These are phyloP conservation scores for Mesopsocus fuscifrons DNA, from an alignment of 2,888 invertebrate species.

Conservation along the genomic window DNA sequence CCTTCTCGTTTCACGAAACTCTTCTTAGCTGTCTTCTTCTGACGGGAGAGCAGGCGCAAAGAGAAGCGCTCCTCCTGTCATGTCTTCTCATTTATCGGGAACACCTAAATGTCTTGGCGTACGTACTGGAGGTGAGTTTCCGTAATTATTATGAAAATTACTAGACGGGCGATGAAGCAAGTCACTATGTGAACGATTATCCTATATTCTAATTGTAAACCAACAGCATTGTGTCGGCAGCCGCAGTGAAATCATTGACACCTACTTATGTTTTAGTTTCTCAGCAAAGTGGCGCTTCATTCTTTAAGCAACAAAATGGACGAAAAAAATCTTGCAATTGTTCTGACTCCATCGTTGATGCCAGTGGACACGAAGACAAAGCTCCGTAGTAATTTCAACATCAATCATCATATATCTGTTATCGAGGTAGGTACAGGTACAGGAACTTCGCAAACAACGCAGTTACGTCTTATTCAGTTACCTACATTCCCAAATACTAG, in stretches of 20 bases:
- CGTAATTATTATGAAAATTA: too few relatives aligned
- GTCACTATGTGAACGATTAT: too few relatives aligned
- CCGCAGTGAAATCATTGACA: not conserved
- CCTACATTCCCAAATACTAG: too few relatives aligned
- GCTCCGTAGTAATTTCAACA: conserved; percentile 26
- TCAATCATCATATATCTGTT: conserved; percentile 44
- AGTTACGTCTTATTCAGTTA: too few relatives aligned
- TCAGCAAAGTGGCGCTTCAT: conserved; percentile 46
- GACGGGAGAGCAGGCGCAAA: conserved; percentile 28
- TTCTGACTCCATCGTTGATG: conserved; percentile 73
- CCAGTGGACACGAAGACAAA: conserved; percentile 39
- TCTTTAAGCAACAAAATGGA: conserved; percentile 67
- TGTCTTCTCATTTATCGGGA: conserved; percentile 54
- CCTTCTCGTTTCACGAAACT: conserved; percentile 48
- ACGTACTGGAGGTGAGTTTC: conserved; percentile 52
- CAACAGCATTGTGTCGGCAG: not conserved
- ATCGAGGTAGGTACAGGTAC: conserved; percentile 37
- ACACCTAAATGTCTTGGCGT: conserved; percentile 60
- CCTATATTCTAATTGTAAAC: not conserved
- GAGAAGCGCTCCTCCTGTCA: conserved; percentile 43
- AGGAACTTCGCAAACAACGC: too few relatives aligned
- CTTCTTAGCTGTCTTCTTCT: conserved; percentile 22
- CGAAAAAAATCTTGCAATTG: conserved; percentile 61
- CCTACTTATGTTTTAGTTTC: conserved; percentile 31
- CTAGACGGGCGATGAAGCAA: too few relatives aligned